Conservation (phyloP, 30 jellyfish, hydroid and myxozoan species). For the Aurelia aurita complex sp. Pacific region DNA sequence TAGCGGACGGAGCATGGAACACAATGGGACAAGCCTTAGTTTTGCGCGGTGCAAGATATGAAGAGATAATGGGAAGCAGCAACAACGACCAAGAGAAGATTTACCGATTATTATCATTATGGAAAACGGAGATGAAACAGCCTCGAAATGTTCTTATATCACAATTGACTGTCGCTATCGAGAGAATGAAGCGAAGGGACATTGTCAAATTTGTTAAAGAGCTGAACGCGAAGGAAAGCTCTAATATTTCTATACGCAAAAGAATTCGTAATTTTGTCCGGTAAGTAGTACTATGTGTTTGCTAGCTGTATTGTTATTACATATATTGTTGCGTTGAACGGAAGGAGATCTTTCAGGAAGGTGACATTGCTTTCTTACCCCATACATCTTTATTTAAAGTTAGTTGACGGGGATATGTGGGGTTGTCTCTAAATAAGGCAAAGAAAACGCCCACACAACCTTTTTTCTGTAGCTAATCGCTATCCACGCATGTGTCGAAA, state of each 20-base stretch:
- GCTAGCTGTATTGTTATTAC: too few relatives aligned
- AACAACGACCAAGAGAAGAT: conserved; percentile 79
- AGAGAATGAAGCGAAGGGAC: conserved; percentile 77
- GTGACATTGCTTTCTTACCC: too few relatives aligned
- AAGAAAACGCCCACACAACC: too few relatives aligned
- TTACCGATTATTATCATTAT: conserved; percentile 63
- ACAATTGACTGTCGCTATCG: conserved; percentile 58
- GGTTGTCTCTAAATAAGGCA: too few relatives aligned
- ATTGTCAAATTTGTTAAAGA: conserved; percentile 74
- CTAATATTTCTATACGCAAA: conserved; percentile 55
- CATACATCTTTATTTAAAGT: too few relatives aligned
- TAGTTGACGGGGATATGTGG: too few relatives aligned
- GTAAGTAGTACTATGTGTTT: not conserved
- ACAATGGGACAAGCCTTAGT: conserved; percentile 68
- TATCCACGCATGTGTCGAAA: too few relatives aligned
- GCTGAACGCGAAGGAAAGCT: conserved; percentile 47
- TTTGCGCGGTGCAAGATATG: conserved; percentile 52
- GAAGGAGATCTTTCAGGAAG: too few relatives aligned
- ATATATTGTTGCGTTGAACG: too few relatives aligned
- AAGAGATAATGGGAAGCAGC: conserved; percentile 51
- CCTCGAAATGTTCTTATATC: conserved; percentile 61
- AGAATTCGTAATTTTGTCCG: conserved; percentile 60
- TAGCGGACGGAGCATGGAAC: conserved; percentile 84
- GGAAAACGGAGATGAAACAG: conserved; percentile 56
- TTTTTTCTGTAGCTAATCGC: too few relatives aligned